Evolutionary conservation across 2,888 invertebrate species (phyloP).

Genomic region (Congeria kusceri): DNA sequence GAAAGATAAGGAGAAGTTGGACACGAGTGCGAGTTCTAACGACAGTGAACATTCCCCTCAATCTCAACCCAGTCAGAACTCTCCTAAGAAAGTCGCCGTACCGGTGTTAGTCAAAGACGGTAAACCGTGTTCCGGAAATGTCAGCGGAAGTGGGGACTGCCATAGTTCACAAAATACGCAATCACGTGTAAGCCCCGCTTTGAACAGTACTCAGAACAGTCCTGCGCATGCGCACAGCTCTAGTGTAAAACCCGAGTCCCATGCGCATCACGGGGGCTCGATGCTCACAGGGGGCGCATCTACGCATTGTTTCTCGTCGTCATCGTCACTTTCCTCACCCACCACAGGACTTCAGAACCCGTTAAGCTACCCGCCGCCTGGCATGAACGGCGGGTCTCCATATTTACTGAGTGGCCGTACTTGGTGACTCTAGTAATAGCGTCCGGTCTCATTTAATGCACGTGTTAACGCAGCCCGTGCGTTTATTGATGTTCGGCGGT

Average conservation of each 20-base stretch:
- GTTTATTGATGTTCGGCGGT: constrained; percentile 36
- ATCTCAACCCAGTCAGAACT: constrained; percentile 62
- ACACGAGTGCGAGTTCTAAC: constrained; percentile 63
- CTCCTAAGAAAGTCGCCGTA: constrained; percentile 83
- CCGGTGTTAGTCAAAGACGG: constrained; percentile 86
- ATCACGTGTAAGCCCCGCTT: constrained; percentile 54
- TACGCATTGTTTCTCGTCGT: constrained; percentile 67
- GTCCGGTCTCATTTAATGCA: constrained; percentile 5
- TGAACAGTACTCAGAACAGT: constrained; percentile 47
- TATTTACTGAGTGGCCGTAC: constrained; percentile 79
- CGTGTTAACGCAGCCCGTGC: constrained; percentile 30
- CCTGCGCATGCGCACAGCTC: constrained; percentile 54
- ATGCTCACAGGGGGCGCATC: constrained; percentile 65
- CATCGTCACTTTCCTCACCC: constrained; percentile 47
- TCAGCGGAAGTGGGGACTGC: constrained; percentile 65
- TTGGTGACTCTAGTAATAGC: constrained; percentile 68
- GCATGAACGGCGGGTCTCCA: constrained; percentile 77
- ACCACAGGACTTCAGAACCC: constrained; percentile 72
- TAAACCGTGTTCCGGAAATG: constrained; percentile 86
- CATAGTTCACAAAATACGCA: constrained; percentile 55
- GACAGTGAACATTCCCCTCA: constrained; percentile 66
- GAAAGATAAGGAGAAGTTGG: constrained; percentile 83
- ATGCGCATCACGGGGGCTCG: constrained; percentile 54
- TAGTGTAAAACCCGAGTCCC: constrained; percentile 56
- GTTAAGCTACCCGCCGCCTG: constrained; percentile 72